Evolutionary conservation across 2,797 vertebrate genomes (phyloP).

Genomic region (Cacajao melanocephalus): DNA sequence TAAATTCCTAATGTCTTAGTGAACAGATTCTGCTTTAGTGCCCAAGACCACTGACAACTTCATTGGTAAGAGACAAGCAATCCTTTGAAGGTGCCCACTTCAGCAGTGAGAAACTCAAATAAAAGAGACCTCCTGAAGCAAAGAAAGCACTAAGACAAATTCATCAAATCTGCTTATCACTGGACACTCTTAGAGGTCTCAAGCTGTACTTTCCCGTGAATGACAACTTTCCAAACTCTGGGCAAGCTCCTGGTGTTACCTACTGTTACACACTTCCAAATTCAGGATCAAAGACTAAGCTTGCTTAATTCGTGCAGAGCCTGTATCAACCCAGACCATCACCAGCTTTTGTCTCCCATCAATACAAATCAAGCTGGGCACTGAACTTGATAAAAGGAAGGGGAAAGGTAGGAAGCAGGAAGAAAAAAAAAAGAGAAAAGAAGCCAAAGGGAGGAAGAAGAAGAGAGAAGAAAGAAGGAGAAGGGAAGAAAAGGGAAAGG

Average conservation of each 20-base stretch:
- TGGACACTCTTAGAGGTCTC: fast-evolving
- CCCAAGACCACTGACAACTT: background rate
- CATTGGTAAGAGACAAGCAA: background rate
- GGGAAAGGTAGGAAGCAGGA: background rate
- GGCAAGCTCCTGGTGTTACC: background rate
- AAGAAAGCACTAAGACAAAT: background rate
- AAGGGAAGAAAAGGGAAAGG: background rate
- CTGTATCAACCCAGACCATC: background rate
- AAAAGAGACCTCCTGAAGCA: background rate
- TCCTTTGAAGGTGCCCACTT: background rate
- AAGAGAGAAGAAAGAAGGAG: background rate
- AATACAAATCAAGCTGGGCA: background rate
- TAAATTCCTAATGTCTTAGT: background rate
- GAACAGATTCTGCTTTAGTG: background rate
- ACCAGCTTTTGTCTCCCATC: background rate
- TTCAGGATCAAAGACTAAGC: background rate
- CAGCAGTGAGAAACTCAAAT: background rate
- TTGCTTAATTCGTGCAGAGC: background rate
- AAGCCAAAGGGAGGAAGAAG: too few relatives aligned
- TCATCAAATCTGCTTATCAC: background rate
- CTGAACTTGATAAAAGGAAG: background rate
- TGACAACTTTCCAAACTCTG: background rate
- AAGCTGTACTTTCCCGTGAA: background rate
- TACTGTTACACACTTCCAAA: background rate
- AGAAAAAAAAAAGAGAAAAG: background rate